Conservation (phyloP, 2,113 vertebrate species). For the Hiodon tergisus region DNA sequence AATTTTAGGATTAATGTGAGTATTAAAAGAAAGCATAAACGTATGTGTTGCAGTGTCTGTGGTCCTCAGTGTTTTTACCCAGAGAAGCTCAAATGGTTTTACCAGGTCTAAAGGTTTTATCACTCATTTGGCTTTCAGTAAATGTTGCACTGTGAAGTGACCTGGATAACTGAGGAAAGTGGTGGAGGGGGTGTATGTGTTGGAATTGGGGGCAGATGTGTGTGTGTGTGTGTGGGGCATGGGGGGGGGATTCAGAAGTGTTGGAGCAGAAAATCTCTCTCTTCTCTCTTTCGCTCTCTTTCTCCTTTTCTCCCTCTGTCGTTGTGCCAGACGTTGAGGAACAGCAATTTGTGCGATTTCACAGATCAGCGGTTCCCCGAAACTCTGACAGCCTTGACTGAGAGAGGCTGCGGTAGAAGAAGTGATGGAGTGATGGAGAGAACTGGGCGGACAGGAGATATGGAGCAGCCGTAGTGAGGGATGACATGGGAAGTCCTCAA, state of each 20-base stretch:
- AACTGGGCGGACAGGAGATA: not conserved
- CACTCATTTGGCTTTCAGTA: conserved; percentile 47
- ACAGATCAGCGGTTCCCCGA: conserved; percentile 63
- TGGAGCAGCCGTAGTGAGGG: conserved; percentile 11
- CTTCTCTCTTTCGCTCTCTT: conserved; percentile 27
- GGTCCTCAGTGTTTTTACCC: not conserved
- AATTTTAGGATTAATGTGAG: not conserved
- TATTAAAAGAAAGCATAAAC: not conserved
- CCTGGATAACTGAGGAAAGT: conserved; percentile 60
- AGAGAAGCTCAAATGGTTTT: not conserved
- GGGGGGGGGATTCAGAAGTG: conserved; percentile 61
- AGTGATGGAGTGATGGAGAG: conserved; percentile 33
- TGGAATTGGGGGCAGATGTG: conserved; percentile 32
- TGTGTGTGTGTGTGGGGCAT: conserved; percentile 35
- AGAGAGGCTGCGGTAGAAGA: conserved; percentile 32
- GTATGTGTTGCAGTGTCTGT: not conserved
- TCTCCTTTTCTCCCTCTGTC: conserved; percentile 47
- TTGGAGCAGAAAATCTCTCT: conserved; percentile 66
- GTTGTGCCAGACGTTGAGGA: conserved; percentile 60
- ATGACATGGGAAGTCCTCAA: not conserved
- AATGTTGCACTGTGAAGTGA: conserved; percentile 59
- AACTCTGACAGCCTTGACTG: conserved; percentile 62
- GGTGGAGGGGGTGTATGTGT: conserved; percentile 45
- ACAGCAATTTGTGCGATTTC: conserved; percentile 74
- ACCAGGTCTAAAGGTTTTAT: conserved; percentile 24